phyloP scores from a whole-genome alignment of 2,797 vertebrate genomes.

The Mus spretus region DNA sequence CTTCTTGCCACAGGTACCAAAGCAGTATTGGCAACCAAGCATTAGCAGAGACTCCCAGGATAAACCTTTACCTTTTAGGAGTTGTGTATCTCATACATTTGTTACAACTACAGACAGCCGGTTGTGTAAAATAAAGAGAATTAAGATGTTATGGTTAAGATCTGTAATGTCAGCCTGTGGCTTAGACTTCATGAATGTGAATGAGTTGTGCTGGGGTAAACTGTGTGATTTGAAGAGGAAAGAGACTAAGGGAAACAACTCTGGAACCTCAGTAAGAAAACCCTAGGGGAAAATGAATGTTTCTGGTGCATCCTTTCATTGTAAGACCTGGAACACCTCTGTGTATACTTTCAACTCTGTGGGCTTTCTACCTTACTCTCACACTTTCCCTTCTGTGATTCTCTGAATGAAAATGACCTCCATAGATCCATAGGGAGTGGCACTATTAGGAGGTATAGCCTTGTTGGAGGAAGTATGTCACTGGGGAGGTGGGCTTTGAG shows the following conservation, averaged over 20 bases:
- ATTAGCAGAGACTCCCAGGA: not conserved
- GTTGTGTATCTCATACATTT: not conserved
- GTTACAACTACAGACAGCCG: not conserved
- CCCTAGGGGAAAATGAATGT: not conserved
- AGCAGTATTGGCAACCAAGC: not conserved
- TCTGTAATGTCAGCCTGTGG: accelerated
- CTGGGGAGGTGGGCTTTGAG: not conserved
- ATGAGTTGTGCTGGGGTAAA: accelerated
- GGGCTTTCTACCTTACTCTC: not conserved
- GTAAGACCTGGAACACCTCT: accelerated
- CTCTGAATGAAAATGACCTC: not conserved
- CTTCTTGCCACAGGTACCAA: not conserved
- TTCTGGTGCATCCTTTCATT: accelerated
- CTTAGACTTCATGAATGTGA: accelerated
- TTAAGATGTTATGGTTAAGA: not conserved
- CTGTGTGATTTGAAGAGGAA: not conserved
- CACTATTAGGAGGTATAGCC: not conserved
- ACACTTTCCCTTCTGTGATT: not conserved
- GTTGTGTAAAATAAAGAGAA: accelerated
- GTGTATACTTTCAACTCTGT: accelerated
- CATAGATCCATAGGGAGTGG: not conserved
- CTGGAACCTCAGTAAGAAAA: not conserved
- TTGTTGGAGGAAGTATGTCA: not conserved
- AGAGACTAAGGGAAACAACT: not conserved
- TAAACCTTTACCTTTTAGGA: not conserved